Base-by-base conservation (phyloP, 30 jellyfish, hydroid and myxozoan species). In the Turritopsis dohrnii region DNA sequence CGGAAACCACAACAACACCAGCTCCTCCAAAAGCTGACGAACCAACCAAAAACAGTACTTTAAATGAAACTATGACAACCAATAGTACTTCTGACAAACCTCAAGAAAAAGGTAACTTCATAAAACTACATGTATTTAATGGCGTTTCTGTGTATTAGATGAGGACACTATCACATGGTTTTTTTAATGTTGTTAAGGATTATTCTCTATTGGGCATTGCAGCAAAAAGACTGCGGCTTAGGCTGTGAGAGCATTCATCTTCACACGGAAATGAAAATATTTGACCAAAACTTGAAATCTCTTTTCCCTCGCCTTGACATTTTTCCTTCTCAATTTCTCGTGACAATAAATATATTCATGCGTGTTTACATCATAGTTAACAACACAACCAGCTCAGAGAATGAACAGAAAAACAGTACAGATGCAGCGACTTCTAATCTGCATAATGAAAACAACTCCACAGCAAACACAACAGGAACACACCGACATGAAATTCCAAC, bases 1-100 rank as follows among this genome's bases (percentile, higher is more conserved):
- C 84, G 0, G 89, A 54, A 4, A 29, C 89, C 21, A 28, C 89
- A n/a, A 65, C 89, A 8, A 65, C 89, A 29, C 89, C 89, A 27
- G 65, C 53, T 21, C 83, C 83, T 82, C 89, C 30, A 82, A 30
- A 71, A 71, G 65, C 71, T 13, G 87, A 23, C 9, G 77, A 69
- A 1, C 28, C 28, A 27, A 69, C 16, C 19, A 69, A n/a, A 69
- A 69, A 23, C 31, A 69, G 31, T 19, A 27, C 77, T 7, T 9
- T 23, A n/a, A 69, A 23, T 69, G 30, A 69, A 23, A 69, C 31
- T 19, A 69, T 21, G 22, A 21, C 28, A 9, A 69, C 77, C 77
- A 69, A 69, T 0, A 69, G 30, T 69, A 69, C 77, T 7, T n/a
- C 77, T 23, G 77, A 23, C 19, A 69, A 23, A 69, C 8, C 77